Base-by-base conservation (phyloP, 2,797 vertebrate genomes). In the Urosaurus nigricauda region DNA sequence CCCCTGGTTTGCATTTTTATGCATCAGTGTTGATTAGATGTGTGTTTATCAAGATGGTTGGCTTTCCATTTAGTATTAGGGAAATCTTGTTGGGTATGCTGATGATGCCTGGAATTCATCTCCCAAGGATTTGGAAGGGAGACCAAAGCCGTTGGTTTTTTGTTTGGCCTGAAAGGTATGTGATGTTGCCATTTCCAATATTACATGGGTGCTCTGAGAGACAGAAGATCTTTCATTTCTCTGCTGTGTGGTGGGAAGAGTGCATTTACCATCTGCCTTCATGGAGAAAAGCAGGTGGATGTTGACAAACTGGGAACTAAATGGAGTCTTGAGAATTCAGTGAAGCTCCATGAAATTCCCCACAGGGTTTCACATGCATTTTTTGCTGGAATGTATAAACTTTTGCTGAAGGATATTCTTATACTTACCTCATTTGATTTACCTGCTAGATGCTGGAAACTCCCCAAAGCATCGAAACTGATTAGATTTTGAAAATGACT, bases 391-490 rank as follows among this genome's bases (percentile, higher is more conserved):
- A 6, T 47, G 60, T 65, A 85, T 32, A 47, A 79, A 63, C 11
- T 65, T 53, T 37, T 79, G 40, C 65, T 56, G 8, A 63, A 90
- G 9, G 32, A 63, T 84, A 74, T 75, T 75, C 17, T 51, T 47
- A 63, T 53, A 21, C 37, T 83, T 26, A 32, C 32, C 37, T 53
- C 24, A 75, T 35, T 58, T 65, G 53, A 79, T 79, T 78, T 37
- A 47, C 21, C 51, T 78, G 74, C 65, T 47, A 4, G n/a, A 80
- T 47, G 37, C 53, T 84, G 81, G 53, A 58, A 77, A 12, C 13
- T 90, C 92, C 87, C 85, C 68, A 0, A 0, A 92, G 86, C 43
- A 53, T 53, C 90, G 84, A 87, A 90, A 91, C 92, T 83, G 89
- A 92, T 79, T 73, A 47, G 29, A 47, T 79, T 47, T 68, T 85